Base-by-base conservation (phyloP, 2,113 vertebrate species). In the Pycnonotus jocosus region DNA sequence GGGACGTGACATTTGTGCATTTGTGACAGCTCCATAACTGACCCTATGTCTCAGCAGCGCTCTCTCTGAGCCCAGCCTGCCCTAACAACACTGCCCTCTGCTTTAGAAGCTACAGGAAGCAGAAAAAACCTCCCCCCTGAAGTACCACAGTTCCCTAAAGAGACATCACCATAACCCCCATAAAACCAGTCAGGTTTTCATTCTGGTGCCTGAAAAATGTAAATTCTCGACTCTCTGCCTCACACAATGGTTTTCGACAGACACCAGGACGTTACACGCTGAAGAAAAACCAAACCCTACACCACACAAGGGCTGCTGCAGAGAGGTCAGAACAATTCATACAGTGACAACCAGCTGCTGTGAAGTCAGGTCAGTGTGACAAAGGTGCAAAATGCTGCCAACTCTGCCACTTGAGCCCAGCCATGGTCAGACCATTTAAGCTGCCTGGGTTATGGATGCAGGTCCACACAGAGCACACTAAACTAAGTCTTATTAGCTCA, bases 331-430 rank as follows among this genome's bases (percentile, higher is more conserved):
- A 65, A 35, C 47, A 54, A 33, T 23, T 38, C 28, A 21, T 1
- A 50, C 60, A 20, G 21, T 15, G 21, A 83, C 54, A 70, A 40
- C 30, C 19, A n/a, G 10, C 35, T 38, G 25, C 21, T 21, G 11
- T 15, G n/a, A 58, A 56, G 12, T 15, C 27, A 1, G 16, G 22
- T 22, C 38, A 73, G 42, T 0, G 0, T 17, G 50, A 50, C 35
- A 62, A 62, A 88, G 40, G 35, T 35, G 45, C 7, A 74, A 82
- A 90, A 70, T 25, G 24, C 40, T 81, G 60, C 9, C 68, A 86
- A 10, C 13, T 30, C 33, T 31, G 12, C 50, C 47, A 33, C 3
- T 38, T 80, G 30, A 28, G 16, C 38, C 54, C 37, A 83, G 68
- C 27, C 4, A 0, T 1, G 4, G 25, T 6, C 58, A 77, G 57